These are phyloP conservation scores for Branchellion lobata DNA, from an alignment of 2,888 invertebrate species.

Conservation along the genomic window DNA sequence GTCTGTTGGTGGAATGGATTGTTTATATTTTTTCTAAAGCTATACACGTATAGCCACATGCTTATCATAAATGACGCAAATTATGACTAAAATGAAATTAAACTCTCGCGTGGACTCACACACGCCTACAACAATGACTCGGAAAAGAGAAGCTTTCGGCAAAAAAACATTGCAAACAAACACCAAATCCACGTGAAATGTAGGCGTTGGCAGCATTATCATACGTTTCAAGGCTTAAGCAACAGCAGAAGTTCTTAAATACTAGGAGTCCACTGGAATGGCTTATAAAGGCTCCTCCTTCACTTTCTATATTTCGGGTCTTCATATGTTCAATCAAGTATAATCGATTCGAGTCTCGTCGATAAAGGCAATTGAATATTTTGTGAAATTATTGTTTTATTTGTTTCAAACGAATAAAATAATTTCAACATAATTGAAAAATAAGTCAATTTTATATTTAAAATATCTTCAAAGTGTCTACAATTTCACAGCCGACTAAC, in stretches of 20 bases:
- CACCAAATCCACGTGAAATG: not conserved
- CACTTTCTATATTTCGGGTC: slow-evolving; percentile 15
- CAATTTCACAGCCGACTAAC: too few species aligned
- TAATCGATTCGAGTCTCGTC: not conserved
- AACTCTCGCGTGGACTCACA: too few species aligned
- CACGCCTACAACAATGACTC: too few species aligned
- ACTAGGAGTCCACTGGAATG: not conserved
- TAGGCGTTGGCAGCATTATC: slow-evolving; percentile 12
- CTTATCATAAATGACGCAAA: not conserved
- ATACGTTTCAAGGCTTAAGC: slow-evolving; percentile 5
- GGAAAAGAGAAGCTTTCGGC: too few species aligned
- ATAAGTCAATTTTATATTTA: not conserved
- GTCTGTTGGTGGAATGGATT: not conserved
- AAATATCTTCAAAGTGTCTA: not conserved
- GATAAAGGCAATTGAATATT: not conserved
- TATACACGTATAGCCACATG: not conserved
- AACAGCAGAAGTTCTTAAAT: not conserved
- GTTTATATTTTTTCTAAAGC: not conserved
- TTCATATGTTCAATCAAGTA: not conserved
- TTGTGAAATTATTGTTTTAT: not conserved
- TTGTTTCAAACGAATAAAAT: too few species aligned
- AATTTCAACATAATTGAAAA: not conserved
- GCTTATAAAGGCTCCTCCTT: slow-evolving; percentile 4
- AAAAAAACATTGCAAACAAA: not conserved
- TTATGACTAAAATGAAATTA: too few species aligned